Base-by-base conservation (phyloP, 2,113 vertebrate species). In the Ptilorrhoa leucosticta region DNA sequence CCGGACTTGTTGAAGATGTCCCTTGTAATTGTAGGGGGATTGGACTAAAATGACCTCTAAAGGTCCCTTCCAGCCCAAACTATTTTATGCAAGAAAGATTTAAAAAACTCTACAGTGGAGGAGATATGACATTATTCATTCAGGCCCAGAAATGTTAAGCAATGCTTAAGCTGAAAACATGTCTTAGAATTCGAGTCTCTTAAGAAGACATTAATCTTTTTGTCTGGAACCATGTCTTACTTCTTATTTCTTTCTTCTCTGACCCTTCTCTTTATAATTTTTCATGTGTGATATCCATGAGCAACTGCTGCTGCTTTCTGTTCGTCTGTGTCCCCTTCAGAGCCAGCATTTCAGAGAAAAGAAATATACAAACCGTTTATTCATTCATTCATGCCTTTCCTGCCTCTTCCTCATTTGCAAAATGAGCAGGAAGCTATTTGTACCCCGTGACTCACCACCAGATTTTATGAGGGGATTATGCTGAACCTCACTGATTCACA, bases 371-470 rank as follows among this genome's bases (percentile, higher is more conserved):
- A 54, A 61, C 45, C 7, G 2, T 72, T 87, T 61, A 60, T 94
- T 91, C 19, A 24, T 88, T 56, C 80, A 87, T 93, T 95, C 78
- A 91, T 50, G 39, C 47, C 35, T 92, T 88, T 86, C 50, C 71
- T 86, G 35, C 63, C 12, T n/a, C 30, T 70, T 94, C 44, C 48
- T 83, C 58, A 30, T 71, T 89, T 83, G 37, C 47, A 69, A 80
- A 90, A 37, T 0, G 27, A 93, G 71, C 75, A 88, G 87, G 79
- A 93, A 96, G 64, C 58, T 91, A 7, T 83, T 94, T 91, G 68
- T 89, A 82, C 88, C 61, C 53, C 17, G 44, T 95, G 94, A 95
- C 82, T 96, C 87, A 77, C 54, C 76, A 76, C 60, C 47, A 83
- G 40, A 64, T 96, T 89, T 96, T 96, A 88, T 0, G 22, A 89